phyloP scores from a whole-genome alignment of 2,797 vertebrate species.

The Schizothorax lantsangensis region DNA sequence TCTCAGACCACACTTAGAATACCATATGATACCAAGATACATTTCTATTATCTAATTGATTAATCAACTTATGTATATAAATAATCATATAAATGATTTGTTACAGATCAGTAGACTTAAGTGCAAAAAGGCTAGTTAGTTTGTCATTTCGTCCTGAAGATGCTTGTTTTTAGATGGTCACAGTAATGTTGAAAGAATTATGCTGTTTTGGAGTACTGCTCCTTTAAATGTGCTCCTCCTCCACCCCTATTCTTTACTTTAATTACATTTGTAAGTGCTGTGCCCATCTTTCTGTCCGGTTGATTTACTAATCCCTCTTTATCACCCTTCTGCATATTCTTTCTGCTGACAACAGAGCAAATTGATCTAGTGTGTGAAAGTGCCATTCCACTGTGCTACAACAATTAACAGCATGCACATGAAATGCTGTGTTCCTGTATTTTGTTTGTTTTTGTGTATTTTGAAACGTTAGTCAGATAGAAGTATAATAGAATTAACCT shows the following conservation, averaged over 20 bases:
- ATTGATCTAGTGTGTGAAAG: slow-evolving; percentile 45
- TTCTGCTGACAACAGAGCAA: slow-evolving; percentile 53
- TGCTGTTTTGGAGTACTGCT: not conserved
- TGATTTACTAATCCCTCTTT: slow-evolving; percentile 54
- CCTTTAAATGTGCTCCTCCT: slow-evolving; percentile 49
- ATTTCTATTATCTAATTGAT: too few species aligned
- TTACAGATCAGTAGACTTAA: not conserved
- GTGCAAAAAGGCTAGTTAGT: not conserved
- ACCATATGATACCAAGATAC: not conserved
- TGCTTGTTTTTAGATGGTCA: not conserved
- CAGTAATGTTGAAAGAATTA: not conserved
- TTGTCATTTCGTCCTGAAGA: not conserved
- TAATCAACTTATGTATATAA: too few species aligned
- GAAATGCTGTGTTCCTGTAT: slow-evolving; percentile 17
- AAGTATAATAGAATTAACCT: slow-evolving; percentile 78
- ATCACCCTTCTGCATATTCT: slow-evolving; percentile 17
- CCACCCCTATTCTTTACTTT: slow-evolving; percentile 40
- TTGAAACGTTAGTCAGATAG: slow-evolving; percentile 69
- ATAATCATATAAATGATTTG: not conserved
- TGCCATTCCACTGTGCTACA: slow-evolving; percentile 13
- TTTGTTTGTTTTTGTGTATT: slow-evolving; percentile 22
- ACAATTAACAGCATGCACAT: slow-evolving; percentile 15
- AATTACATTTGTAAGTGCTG: slow-evolving; percentile 58
- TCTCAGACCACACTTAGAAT: not conserved
- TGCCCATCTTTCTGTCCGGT: slow-evolving; percentile 52